phyloP scores from a whole-genome alignment of 2,888 invertebrate species.

The Eupithecia pulchellata region DNA sequence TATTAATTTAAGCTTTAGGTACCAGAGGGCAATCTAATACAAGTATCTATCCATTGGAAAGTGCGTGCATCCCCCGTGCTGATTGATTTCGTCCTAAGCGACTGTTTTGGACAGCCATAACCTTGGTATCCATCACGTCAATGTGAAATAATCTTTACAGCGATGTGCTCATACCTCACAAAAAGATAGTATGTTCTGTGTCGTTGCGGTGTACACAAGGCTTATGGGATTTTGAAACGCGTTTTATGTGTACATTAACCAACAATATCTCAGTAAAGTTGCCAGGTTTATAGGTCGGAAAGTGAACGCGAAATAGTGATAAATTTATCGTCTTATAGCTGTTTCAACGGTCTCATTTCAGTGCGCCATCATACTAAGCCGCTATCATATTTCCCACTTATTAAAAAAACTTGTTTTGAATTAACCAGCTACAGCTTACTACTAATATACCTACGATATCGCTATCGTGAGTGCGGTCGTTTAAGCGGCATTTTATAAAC shows the following conservation, averaged over 20 bases:
- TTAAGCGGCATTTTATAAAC: conserved; percentile 1
- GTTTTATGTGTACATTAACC: conserved; percentile 7
- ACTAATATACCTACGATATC: neutral
- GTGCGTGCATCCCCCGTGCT: neutral
- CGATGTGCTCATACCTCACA: conserved; percentile 21
- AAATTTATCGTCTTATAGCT: neutral
- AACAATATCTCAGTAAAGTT: conserved; percentile 6
- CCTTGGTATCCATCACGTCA: conserved; percentile 21
- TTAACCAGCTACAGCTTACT: neutral
- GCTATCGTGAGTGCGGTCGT: neutral
- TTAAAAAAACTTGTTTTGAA: conserved; percentile 9
- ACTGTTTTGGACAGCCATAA: neutral
- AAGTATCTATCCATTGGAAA: neutral
- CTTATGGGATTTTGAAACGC: conserved; percentile 39
- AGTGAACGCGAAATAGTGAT: conserved; percentile 14
- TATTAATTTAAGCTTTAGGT: neutral
- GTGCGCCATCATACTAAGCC: neutral
- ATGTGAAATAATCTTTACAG: conserved; percentile 44
- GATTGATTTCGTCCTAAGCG: neutral
- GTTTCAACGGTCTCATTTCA: neutral
- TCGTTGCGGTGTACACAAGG: conserved; percentile 55
- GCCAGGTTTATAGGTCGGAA: conserved; percentile 8
- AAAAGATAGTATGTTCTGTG: conserved; percentile 57
- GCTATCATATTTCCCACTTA: neutral
- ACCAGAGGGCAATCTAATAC: neutral